phyloP scores from a whole-genome alignment of 1,140 invertebrate species.

The Megalonaias nervosa region DNA sequence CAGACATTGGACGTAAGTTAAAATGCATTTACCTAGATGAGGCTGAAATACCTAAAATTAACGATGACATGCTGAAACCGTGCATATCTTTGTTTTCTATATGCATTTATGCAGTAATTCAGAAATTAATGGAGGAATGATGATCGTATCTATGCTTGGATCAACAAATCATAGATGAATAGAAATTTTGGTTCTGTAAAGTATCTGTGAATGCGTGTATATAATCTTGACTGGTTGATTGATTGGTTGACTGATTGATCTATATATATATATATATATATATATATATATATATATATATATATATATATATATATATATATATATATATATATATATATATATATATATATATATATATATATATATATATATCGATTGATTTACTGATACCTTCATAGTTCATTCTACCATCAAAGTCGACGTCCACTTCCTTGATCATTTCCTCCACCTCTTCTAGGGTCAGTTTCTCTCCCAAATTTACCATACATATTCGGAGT shows the following conservation, averaged over 20 bases:
- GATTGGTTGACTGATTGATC: background rate
- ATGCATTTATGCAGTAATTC: no score
- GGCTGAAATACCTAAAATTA: no score
- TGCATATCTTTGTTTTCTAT: no score
- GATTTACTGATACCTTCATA: conserved; percentile 62
- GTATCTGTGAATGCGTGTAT: background rate
- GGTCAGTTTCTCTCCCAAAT: conserved; percentile 91
- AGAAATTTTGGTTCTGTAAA: background rate
- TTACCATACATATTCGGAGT: conserved; percentile 85
- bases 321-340: background rate
- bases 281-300: background rate
- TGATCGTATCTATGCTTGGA: no score
- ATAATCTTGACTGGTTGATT: background rate
- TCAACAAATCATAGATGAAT: no score
- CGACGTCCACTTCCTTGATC: conserved; percentile 93
- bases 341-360: background rate
- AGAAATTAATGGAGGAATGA: no score
- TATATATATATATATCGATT: background rate
- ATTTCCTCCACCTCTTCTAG: conserved; percentile 94
- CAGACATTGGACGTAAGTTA: no score
- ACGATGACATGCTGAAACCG: no score
- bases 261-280: background rate
- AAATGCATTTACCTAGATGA: no score
- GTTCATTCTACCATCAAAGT: conserved; percentile 80
- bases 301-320: background rate